Percentiles rank a stretch among this genome's conserved stretches.
Conservation (phyloP, 2,797 vertebrate genomes). For the Bradypodion pumilum region DNA sequence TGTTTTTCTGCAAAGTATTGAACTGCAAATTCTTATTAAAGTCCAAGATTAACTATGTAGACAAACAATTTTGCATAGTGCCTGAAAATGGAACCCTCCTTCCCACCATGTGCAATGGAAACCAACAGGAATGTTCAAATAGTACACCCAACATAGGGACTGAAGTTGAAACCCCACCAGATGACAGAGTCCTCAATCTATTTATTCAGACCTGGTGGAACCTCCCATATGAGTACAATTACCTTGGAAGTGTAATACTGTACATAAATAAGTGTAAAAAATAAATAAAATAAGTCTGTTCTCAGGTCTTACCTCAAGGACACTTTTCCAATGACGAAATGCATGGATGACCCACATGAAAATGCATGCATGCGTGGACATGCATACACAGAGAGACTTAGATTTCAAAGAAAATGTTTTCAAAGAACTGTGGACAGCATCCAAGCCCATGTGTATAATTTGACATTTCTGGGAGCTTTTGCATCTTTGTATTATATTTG, state of each 20-base stretch:
- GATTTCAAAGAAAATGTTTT: constrained; percentile 74
- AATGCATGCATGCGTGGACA: too few species aligned
- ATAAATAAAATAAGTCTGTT: constrained; percentile 39
- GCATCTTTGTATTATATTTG: constrained; percentile 70
- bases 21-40: too few species aligned
- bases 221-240: too few species aligned
- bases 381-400: constrained; percentile 44
- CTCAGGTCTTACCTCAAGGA: constrained; percentile 55
- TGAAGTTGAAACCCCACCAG: background rate
- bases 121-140: background rate
- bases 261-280: background rate
- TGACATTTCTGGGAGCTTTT: constrained; percentile 71
- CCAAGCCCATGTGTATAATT: constrained; percentile 67
- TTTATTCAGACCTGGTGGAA: background rate
- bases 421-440: constrained; percentile 68
- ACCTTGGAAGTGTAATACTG: too few species aligned
- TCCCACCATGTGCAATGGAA: background rate
- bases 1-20: background rate
- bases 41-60: background rate
- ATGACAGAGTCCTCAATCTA: background rate
- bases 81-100: background rate
- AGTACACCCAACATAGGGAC: background rate
- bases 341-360: constrained; percentile 64
- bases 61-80: background rate
- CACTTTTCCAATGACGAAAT: constrained; percentile 58